These are phyloP conservation scores for Papilio gigon DNA, from an alignment of 2,888 invertebrate genomes.

Conservation along the genomic window DNA sequence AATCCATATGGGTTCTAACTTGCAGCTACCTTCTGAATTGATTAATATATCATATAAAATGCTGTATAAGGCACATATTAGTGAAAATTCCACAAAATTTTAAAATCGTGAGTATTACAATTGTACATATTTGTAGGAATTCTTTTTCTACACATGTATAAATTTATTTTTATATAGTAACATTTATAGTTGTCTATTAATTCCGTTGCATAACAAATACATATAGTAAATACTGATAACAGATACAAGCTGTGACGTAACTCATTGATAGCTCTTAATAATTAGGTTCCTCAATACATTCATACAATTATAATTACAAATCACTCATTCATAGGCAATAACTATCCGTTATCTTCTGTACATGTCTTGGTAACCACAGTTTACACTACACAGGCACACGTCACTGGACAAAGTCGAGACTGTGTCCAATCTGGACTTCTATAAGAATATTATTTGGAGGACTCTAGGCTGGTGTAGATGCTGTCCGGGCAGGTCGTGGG, in stretches of 20 bases:
- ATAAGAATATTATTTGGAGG: slow-evolving; percentile 79
- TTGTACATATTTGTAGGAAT: not conserved
- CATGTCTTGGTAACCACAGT: slow-evolving; percentile 63
- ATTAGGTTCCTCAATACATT: slow-evolving; percentile 11
- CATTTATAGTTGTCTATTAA: slow-evolving; percentile 16
- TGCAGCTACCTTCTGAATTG: not conserved
- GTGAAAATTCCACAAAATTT: slow-evolving; percentile 18
- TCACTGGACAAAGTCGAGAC: slow-evolving; percentile 55
- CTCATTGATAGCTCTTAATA: slow-evolving; percentile 29
- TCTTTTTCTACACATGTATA: not conserved
- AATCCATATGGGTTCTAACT: not conserved
- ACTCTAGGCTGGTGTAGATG: slow-evolving; percentile 70
- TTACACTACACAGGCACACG: slow-evolving; percentile 42
- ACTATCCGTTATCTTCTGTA: slow-evolving; percentile 47
- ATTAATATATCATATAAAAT: slow-evolving; percentile 16
- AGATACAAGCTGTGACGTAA: slow-evolving; percentile 20
- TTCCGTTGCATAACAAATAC: slow-evolving; percentile 24
- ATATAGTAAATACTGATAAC: slow-evolving; percentile 38
- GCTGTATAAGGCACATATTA: slow-evolving; percentile 37
- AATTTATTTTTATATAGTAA: slow-evolving; percentile 1
- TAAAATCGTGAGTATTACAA: slow-evolving; percentile 1
- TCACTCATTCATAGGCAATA: slow-evolving; percentile 30
- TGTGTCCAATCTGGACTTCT: slow-evolving; percentile 63
- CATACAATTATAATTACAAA: not conserved
- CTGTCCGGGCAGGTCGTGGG: slow-evolving; percentile 67